Evolutionary conservation across 2,113 vertebrate genomes (phyloP).

Genomic region (Campylomormyrus tamandua): DNA sequence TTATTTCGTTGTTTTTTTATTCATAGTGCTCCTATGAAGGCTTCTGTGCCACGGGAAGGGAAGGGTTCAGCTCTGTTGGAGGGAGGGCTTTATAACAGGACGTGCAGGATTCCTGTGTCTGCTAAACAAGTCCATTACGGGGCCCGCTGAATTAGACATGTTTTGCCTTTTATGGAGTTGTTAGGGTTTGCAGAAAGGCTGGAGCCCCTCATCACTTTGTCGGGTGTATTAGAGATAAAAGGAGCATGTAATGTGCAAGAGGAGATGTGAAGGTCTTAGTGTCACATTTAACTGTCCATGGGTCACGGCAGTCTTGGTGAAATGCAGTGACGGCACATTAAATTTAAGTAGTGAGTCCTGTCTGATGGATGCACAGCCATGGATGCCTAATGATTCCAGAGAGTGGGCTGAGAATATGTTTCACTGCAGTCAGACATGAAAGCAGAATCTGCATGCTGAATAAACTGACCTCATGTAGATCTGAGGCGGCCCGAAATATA

Average conservation of each 20-base stretch:
- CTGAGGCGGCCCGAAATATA: no score
- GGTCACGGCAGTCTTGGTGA: background rate
- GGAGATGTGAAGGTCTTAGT: background rate
- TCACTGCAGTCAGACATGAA: background rate
- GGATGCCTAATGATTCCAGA: background rate
- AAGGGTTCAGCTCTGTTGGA: background rate
- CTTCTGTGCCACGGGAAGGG: background rate
- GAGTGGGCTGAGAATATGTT: background rate
- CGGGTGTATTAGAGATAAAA: constrained; percentile 26
- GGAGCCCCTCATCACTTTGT: constrained; percentile 19
- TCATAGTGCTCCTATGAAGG: background rate
- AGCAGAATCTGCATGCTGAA: background rate
- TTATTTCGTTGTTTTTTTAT: background rate
- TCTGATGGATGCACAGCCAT: background rate
- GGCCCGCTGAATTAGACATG: constrained; percentile 30
- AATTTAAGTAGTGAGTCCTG: background rate
- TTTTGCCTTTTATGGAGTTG: constrained; percentile 55
- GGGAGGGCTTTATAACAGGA: background rate
- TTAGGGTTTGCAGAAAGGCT: constrained; percentile 15
- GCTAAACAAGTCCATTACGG: constrained; percentile 35
- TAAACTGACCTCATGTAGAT: background rate
- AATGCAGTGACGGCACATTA: background rate
- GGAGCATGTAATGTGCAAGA: constrained; percentile 10
- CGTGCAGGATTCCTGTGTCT: constrained; percentile 28
- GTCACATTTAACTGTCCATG: background rate